Conservation (phyloP, 2,113 vertebrate genomes). For the Pseudopipra pipra region DNA sequence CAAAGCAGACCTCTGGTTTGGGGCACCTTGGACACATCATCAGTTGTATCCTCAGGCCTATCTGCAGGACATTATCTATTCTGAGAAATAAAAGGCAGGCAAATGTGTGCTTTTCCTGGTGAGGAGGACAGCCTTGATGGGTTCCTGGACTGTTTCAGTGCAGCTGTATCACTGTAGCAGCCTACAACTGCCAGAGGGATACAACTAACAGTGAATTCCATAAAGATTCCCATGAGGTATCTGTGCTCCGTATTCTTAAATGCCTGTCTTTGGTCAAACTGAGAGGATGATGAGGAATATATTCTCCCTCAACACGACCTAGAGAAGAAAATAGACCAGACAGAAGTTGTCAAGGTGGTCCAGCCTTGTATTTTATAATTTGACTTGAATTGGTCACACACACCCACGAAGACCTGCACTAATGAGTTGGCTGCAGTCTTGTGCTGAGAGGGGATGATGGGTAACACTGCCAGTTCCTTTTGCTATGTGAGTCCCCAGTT, state of each 20-base stretch:
- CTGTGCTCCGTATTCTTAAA: neutral
- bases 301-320: neutral
- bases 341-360: neutral
- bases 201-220: neutral
- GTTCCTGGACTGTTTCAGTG: neutral
- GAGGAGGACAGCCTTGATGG: neutral
- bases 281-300: neutral
- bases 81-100: neutral
- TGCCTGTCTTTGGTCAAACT: neutral
- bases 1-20: neutral
- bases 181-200: neutral
- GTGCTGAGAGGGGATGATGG: neutral
- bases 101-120: neutral
- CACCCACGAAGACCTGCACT: neutral
- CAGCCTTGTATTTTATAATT: neutral
- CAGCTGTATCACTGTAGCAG: neutral
- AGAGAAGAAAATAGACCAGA: neutral
- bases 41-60: neutral
- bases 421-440: neutral
- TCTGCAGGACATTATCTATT: neutral
- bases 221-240: neutral
- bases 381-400: neutral
- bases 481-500: neutral
- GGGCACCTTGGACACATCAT: neutral
- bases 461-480: neutral